Conservation (phyloP, 2,888 invertebrate genomes). For the Melipona beecheii region DNA sequence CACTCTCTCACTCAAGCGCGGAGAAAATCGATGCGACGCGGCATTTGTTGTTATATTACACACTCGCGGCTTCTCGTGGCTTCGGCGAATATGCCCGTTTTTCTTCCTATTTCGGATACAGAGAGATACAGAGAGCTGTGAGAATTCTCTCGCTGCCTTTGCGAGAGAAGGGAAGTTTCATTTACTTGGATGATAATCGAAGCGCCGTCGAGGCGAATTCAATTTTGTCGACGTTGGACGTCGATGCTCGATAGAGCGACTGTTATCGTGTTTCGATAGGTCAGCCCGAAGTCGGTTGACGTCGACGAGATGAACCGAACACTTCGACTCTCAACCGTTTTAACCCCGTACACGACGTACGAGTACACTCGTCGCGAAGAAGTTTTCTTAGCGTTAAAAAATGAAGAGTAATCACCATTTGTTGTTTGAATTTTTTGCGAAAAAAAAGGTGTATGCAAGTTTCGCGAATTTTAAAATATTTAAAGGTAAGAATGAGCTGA, state of each 20-base stretch:
- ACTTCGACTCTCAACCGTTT: neutral
- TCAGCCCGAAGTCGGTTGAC: neutral
- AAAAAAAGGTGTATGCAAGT: no score
- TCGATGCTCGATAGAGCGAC: slow-evolving; percentile 20
- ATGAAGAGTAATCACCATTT: no score
- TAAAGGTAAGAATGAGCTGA: no score
- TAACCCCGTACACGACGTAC: neutral
- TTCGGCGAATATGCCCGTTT: neutral
- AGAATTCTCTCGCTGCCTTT: no score
- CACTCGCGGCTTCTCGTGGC: neutral
- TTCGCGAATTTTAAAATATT: no score
- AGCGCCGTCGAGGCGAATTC: slow-evolving; percentile 6
- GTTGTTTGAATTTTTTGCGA: no score
- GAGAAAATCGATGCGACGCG: slow-evolving; percentile 61
- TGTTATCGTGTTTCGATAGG: slow-evolving; percentile 39
- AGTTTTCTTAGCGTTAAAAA: neutral
- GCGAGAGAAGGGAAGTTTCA: neutral
- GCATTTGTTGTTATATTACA: slow-evolving; percentile 35
- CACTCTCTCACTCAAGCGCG: slow-evolving; percentile 33
- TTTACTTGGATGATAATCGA: slow-evolving; percentile 8
- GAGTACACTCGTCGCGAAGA: neutral
- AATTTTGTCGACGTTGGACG: slow-evolving; percentile 17
- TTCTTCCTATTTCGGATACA: no score
- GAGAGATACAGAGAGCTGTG: no score
- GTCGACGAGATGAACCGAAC: slow-evolving; percentile 24